phyloP scores from a whole-genome alignment of 2,888 invertebrate species.

The Sinopyrophorus schimmeli region DNA sequence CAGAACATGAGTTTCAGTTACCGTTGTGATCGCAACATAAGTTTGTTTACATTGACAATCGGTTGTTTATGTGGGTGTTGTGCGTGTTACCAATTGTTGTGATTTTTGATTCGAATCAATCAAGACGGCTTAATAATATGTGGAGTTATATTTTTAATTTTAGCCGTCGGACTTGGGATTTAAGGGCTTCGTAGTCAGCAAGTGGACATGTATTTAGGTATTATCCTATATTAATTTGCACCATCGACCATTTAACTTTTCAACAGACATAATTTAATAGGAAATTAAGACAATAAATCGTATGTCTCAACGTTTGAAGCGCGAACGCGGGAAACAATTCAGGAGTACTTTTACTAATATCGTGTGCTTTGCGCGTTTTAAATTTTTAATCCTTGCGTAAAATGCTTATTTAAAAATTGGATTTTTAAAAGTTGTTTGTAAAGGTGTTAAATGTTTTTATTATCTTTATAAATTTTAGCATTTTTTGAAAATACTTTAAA shows the following conservation, averaged over 20 bases:
- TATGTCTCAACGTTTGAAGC: no score
- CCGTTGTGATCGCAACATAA: constrained; percentile 35
- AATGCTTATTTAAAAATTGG: no score
- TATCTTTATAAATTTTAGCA: no score
- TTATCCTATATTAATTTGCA: neutral
- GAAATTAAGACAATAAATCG: neutral
- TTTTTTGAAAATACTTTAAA: no score
- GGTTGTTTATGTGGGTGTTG: constrained; percentile 22
- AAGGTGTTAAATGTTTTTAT: no score
- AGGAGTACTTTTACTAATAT: no score
- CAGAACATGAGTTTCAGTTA: constrained; percentile 33
- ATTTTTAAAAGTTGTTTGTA: no score
- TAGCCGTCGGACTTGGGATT: constrained; percentile 18
- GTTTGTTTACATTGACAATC: constrained; percentile 40
- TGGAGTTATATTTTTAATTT: constrained; percentile 2
- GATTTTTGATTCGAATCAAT: constrained; percentile 21
- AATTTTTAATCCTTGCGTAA: no score
- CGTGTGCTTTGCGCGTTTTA: no score
- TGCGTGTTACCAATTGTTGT: constrained; percentile 28
- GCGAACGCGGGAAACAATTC: no score
- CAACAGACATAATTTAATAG: neutral
- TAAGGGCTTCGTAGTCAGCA: constrained; percentile 23
- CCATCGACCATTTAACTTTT: neutral
- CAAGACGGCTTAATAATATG: constrained; percentile 16
- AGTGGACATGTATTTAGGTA: constrained; percentile 33